phyloP scores from a whole-genome alignment of 2,888 invertebrate genomes.

The Hirtodrosophila histrioides region DNA sequence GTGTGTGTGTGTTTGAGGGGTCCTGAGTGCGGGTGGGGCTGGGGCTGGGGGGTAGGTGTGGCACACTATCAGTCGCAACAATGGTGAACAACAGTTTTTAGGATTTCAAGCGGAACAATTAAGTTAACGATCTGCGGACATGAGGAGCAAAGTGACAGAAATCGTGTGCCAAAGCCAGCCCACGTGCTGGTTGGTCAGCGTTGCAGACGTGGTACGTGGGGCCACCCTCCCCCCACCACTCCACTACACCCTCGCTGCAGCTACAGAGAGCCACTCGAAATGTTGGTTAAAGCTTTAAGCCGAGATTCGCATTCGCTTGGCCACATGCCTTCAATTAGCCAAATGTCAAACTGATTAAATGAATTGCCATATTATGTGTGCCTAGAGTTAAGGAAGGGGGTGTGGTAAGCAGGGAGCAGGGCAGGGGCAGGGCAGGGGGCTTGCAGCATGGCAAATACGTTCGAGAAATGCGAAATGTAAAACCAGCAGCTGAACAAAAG shows the following conservation, averaged over 20 bases:
- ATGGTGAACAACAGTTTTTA: slow-evolving; percentile 68
- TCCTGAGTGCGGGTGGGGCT: background rate
- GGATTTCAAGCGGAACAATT: slow-evolving; percentile 79
- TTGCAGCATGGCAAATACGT: too few relatives aligned
- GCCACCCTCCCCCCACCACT: slow-evolving; percentile 8
- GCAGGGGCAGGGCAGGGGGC: background rate
- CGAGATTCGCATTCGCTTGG: background rate
- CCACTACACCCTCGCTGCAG: background rate
- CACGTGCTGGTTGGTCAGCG: slow-evolving; percentile 41
- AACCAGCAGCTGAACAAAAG: slow-evolving; percentile 22
- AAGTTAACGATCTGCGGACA: slow-evolving; percentile 78
- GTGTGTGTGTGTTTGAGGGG: background rate
- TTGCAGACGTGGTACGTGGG: slow-evolving; percentile 19
- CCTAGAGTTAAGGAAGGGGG: background rate
- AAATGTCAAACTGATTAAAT: slow-evolving; percentile 58
- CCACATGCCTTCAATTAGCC: slow-evolving; percentile 56
- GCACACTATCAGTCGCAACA: slow-evolving; percentile 71
- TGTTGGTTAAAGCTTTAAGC: slow-evolving; percentile 24
- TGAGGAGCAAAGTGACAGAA: slow-evolving; percentile 55
- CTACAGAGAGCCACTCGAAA: background rate
- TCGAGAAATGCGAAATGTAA: slow-evolving; percentile 21
- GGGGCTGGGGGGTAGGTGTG: background rate
- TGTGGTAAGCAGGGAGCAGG: fast-evolving
- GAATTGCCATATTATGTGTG: slow-evolving; percentile 54
- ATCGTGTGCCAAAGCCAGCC: slow-evolving; percentile 45